Evolutionary conservation across 1,140 invertebrate species (phyloP).

Genomic region (Pectinophora gossypiella): DNA sequence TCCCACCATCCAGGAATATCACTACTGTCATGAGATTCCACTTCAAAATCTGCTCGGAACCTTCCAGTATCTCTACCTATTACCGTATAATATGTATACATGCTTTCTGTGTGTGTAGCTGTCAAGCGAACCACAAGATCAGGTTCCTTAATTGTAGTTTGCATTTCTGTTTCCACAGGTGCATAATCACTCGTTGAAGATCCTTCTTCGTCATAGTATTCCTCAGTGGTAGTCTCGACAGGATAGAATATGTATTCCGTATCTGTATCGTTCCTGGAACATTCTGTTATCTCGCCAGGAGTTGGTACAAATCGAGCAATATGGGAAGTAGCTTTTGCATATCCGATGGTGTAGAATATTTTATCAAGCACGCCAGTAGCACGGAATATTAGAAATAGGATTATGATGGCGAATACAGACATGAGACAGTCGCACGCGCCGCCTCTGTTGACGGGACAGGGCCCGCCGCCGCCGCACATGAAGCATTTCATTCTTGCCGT

Average conservation of each 20-base stretch:
- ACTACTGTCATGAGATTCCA: no score
- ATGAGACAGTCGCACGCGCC: constrained; percentile 49
- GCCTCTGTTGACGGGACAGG: constrained; percentile 41
- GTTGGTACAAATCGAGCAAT: constrained; percentile 44
- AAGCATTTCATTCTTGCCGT: constrained; percentile 44
- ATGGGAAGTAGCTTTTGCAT: constrained; percentile 39
- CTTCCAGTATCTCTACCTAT: no score
- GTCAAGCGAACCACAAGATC: no score
- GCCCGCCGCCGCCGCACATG: constrained; percentile 49
- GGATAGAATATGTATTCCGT: not conserved
- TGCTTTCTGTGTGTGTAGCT: no score
- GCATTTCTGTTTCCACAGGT: no score
- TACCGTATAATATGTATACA: no score
- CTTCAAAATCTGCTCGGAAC: no score
- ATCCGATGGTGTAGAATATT: constrained; percentile 49
- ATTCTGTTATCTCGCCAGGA: constrained; percentile 44
- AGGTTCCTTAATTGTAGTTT: no score
- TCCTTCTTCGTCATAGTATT: no score
- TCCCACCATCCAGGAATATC: no score
- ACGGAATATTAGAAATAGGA: constrained; percentile 53
- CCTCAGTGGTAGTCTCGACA: not conserved
- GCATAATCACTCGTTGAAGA: no score
- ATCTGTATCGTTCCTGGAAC: constrained; percentile 40
- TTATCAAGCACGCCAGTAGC: constrained; percentile 52
- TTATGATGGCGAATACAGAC: constrained; percentile 39